Conservation (phyloP, 2,113 vertebrate species). For the Myrmophylax atrothorax region DNA sequence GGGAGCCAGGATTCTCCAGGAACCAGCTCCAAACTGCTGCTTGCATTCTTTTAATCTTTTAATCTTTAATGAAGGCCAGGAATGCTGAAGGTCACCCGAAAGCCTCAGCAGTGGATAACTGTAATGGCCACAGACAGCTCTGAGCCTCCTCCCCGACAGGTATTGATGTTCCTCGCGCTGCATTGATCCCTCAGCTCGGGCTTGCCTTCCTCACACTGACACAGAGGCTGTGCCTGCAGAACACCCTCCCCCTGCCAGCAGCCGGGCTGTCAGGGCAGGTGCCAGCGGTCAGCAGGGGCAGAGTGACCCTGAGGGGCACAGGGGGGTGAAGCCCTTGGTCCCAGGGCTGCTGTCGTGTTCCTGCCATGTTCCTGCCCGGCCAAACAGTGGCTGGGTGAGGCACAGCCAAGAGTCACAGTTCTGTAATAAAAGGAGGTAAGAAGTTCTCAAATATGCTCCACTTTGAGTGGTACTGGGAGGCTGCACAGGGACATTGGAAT, state of each 20-base stretch:
- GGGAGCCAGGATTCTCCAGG: background rate
- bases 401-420: background rate
- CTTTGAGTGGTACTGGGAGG: background rate
- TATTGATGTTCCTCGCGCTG: background rate
- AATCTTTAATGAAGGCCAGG: background rate
- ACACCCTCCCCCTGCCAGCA: accelerated
- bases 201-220: background rate
- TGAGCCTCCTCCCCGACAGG: background rate
- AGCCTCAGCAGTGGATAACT: background rate
- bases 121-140: background rate
- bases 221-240: too few relatives aligned
- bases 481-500: background rate
- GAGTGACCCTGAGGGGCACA: background rate
- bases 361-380: background rate
- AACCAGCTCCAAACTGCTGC: background rate
- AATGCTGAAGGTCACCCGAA: background rate
- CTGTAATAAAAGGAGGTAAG: background rate
- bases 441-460: background rate
- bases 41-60: background rate
- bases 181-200: background rate
- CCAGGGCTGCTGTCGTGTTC: background rate
- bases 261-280: accelerated
- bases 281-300: accelerated
- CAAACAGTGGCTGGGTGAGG: background rate
- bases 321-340: accelerated